phyloP scores from a whole-genome alignment of 2,888 invertebrate species.

The Mycalesis mineus region DNA sequence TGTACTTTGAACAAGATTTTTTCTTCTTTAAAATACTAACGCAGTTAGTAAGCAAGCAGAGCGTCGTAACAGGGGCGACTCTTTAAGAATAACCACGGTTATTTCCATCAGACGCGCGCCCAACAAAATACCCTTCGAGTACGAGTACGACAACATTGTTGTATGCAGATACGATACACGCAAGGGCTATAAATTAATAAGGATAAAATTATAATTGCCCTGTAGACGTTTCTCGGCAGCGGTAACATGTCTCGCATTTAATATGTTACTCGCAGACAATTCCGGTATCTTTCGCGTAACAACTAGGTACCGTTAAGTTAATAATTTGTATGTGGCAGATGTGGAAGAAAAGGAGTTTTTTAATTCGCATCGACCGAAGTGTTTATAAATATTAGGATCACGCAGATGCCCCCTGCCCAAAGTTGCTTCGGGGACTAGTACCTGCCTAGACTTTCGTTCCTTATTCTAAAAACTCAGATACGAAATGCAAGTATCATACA shows the following conservation, averaged over 20 bases:
- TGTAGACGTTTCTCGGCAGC: slow-evolving; percentile 7
- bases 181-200: slow-evolving; percentile 21
- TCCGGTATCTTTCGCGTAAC: no score
- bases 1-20: neutral
- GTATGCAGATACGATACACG: slow-evolving; percentile 30
- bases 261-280: neutral
- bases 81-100: slow-evolving; percentile 48
- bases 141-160: slow-evolving; percentile 56
- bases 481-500: no score
- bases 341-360: no score
- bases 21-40: slow-evolving; percentile 7
- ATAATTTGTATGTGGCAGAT: no score
- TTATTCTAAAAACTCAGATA: no score
- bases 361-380: no score
- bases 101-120: slow-evolving; percentile 61
- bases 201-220: slow-evolving; percentile 23
- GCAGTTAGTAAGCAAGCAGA: slow-evolving; percentile 5
- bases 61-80: slow-evolving; percentile 33
- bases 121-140: slow-evolving; percentile 57
- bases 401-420: no score
- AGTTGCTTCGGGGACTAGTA: no score
- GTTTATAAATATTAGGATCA: no score
- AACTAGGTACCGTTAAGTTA: no score
- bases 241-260: slow-evolving; percentile 7
- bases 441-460: no score